These are phyloP conservation scores for Chrysochloris asiatica DNA, from an alignment of 2,113 vertebrate genomes.

Conservation along the genomic window DNA sequence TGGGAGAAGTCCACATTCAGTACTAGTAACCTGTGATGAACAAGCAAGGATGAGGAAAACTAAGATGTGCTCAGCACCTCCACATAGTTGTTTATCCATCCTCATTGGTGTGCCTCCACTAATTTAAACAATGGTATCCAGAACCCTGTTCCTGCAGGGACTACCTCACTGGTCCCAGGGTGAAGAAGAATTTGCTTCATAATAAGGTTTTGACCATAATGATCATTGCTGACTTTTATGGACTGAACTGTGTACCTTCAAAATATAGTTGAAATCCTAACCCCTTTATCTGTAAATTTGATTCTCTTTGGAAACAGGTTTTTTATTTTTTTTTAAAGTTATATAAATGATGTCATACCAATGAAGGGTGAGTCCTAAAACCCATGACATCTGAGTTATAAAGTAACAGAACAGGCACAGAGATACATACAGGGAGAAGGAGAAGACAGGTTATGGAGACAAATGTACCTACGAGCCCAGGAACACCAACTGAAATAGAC, in stretches of 20 bases:
- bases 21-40: neutral
- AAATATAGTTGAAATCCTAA: neutral
- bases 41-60: no score
- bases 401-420: neutral
- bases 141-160: neutral
- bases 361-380: neutral
- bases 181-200: neutral
- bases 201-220: neutral
- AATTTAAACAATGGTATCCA: neutral
- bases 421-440: neutral
- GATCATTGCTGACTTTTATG: neutral
- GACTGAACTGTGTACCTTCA: neutral
- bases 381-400: neutral
- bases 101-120: neutral
- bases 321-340: neutral
- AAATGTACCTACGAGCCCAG: neutral
- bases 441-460: neutral
- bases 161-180: neutral
- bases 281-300: neutral
- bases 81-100: neutral
- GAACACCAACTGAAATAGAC: neutral
- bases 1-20: neutral
- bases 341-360: neutral
- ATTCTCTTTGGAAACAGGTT: neutral
- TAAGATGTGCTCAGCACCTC: neutral